These are phyloP conservation scores for Aromia moschata DNA, from an alignment of 2,888 invertebrate species.

Conservation along the genomic window DNA sequence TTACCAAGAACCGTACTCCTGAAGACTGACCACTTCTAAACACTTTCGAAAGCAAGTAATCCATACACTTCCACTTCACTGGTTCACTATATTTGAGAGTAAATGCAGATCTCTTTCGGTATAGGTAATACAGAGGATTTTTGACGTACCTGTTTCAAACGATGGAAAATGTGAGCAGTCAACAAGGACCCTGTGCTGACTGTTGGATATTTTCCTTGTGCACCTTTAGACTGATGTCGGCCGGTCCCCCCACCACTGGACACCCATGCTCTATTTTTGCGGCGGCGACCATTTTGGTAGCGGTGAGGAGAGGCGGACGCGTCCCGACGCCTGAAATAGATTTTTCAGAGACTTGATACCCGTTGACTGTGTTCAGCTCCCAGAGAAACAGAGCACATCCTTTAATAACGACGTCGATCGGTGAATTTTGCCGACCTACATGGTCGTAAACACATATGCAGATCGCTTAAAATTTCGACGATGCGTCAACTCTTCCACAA, in stretches of 20 bases:
- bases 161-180: slow-evolving; percentile 64
- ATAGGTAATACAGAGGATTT: slow-evolving; percentile 6
- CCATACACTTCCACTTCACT: slow-evolving; percentile 36
- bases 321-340: slow-evolving; percentile 36
- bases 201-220: slow-evolving; percentile 56
- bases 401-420: too few relatives aligned
- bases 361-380: too few relatives aligned
- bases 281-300: slow-evolving; percentile 36
- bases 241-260: slow-evolving; percentile 28
- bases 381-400: too few relatives aligned
- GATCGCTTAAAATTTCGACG: too few relatives aligned
- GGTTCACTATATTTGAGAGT: slow-evolving; percentile 7
- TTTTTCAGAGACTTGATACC: slow-evolving; percentile 39
- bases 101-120: neutral
- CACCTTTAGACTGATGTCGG: slow-evolving; percentile 32
- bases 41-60: neutral
- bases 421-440: too few relatives aligned
- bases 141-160: slow-evolving; percentile 58
- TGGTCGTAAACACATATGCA: too few relatives aligned
- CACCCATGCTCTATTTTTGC: slow-evolving; percentile 31
- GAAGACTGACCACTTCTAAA: neutral
- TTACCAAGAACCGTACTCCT: neutral
- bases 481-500: too few relatives aligned
- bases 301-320: slow-evolving; percentile 26
- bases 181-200: slow-evolving; percentile 69